These are phyloP conservation scores for Vulpes lagopus DNA, from an alignment of 2,113 vertebrate genomes.

Conservation along the genomic window DNA sequence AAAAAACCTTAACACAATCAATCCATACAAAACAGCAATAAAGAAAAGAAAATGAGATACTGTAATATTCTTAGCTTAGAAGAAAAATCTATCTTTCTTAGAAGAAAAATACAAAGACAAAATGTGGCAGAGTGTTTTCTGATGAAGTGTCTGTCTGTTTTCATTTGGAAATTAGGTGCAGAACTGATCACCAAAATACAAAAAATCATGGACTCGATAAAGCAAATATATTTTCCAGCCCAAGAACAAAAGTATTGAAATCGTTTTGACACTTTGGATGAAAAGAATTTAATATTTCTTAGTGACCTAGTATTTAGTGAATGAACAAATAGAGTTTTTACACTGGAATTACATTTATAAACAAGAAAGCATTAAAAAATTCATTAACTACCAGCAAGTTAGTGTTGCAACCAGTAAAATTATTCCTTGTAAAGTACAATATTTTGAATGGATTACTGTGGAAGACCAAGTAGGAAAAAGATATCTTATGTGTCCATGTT, in stretches of 20 bases:
- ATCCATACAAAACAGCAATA: conserved; percentile 32
- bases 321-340: conserved; percentile 63
- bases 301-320: background rate
- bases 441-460: conserved; percentile 64
- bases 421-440: conserved; percentile 65
- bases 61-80: conserved; percentile 20
- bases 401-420: conserved; percentile 40
- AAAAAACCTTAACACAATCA: conserved; percentile 68
- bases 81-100: too few species aligned
- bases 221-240: conserved; percentile 11
- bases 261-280: conserved; percentile 7
- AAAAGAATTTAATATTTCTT: conserved; percentile 38
- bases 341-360: conserved; percentile 53
- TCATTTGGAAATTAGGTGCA: background rate
- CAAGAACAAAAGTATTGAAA: conserved; percentile 33
- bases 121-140: background rate
- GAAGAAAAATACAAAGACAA: conserved; percentile 43
- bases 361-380: conserved; percentile 21
- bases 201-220: conserved; percentile 46
- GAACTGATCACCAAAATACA: background rate
- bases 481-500: background rate
- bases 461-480: conserved; percentile 57
- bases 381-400: conserved; percentile 54
- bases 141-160: background rate
- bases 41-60: conserved; percentile 64